A percentile compares a stretch with the other conserved stretches of the same genome.
phyloP scores from a whole-genome alignment of 2,888 invertebrate genomes.

The Cerastoderma edule region DNA sequence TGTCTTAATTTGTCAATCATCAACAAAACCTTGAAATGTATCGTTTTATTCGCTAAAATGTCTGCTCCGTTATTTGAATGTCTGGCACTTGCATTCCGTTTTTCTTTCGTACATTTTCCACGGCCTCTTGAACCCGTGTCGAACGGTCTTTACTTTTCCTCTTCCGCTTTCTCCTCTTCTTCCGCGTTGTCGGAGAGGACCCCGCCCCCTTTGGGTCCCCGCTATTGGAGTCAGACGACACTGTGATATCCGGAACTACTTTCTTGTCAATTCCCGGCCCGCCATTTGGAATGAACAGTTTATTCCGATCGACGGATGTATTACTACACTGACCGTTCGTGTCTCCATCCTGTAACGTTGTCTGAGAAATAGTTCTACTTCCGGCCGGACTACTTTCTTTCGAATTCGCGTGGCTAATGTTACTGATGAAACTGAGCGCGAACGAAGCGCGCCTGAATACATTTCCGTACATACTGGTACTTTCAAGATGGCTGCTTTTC shows the following conservation, averaged over 20 bases:
- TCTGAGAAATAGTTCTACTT: constrained; percentile 25
- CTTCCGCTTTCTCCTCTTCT: constrained; percentile 33
- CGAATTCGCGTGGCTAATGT: constrained; percentile 48
- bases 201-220: constrained; percentile 6
- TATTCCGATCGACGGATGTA: constrained; percentile 2
- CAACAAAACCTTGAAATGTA: not conserved
- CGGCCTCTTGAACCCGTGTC: constrained; percentile 9
- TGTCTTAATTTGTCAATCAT: no score
- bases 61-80: constrained; percentile 23
- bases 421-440: constrained; percentile 62
- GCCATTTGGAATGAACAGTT: constrained; percentile 11
- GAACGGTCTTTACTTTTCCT: constrained; percentile 25
- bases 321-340: constrained; percentile 8
- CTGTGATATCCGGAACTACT: constrained; percentile 4
- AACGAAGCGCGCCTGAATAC: constrained; percentile 66
- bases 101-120: constrained; percentile 7
- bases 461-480: constrained; percentile 67
- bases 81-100: constrained; percentile 10
- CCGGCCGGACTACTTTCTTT: constrained; percentile 45
- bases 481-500: constrained; percentile 51
- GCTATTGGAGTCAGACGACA: constrained; percentile 13
- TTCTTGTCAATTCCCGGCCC: not conserved
- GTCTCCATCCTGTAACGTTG: constrained; percentile 35
- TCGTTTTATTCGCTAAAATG: constrained; percentile 10
- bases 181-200: not conserved